phyloP scores from a whole-genome alignment of 2,113 vertebrate species.

The Neodontobutis hainanensis region DNA sequence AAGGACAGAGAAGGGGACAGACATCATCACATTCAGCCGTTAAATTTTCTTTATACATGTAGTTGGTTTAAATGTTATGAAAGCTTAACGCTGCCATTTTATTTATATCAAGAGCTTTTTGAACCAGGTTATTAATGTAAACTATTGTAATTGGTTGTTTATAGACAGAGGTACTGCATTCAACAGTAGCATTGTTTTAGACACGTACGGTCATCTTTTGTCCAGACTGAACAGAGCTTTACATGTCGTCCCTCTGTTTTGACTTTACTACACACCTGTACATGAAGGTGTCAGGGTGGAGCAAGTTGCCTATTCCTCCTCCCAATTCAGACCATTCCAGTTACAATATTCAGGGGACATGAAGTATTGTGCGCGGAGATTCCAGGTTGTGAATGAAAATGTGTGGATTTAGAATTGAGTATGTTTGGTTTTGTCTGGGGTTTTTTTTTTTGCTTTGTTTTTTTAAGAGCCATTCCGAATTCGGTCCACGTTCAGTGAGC shows the following conservation, averaged over 20 bases:
- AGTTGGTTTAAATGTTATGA: slow-evolving; percentile 10
- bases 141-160: slow-evolving; percentile 37
- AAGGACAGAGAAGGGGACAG: slow-evolving; percentile 16
- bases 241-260: slow-evolving; percentile 21
- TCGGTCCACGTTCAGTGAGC: slow-evolving; percentile 23
- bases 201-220: slow-evolving; percentile 12
- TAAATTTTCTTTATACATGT: slow-evolving; percentile 26
- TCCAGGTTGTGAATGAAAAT: slow-evolving; percentile 20
- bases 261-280: slow-evolving; percentile 5
- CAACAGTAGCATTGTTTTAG: slow-evolving; percentile 13
- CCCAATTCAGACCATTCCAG: slow-evolving; percentile 55
- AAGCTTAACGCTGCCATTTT: slow-evolving; percentile 48
- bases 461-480: slow-evolving; percentile 21
- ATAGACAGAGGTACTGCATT: not conserved
- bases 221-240: slow-evolving; percentile 30
- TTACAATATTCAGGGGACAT: slow-evolving; percentile 48
- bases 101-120: slow-evolving; percentile 42
- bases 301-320: slow-evolving; percentile 13
- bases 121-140: slow-evolving; percentile 35
- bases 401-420: slow-evolving; percentile 8
- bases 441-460: slow-evolving; percentile 26
- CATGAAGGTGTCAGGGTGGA: not conserved
- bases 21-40: slow-evolving; percentile 37
- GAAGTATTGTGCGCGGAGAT: slow-evolving; percentile 10
- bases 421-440: slow-evolving; percentile 3